A percentile compares a stretch with the other conserved stretches of the same genome.
Conservation (phyloP, 1,140 invertebrate genomes). For the Scaptodrosophila lebanonensis region DNA sequence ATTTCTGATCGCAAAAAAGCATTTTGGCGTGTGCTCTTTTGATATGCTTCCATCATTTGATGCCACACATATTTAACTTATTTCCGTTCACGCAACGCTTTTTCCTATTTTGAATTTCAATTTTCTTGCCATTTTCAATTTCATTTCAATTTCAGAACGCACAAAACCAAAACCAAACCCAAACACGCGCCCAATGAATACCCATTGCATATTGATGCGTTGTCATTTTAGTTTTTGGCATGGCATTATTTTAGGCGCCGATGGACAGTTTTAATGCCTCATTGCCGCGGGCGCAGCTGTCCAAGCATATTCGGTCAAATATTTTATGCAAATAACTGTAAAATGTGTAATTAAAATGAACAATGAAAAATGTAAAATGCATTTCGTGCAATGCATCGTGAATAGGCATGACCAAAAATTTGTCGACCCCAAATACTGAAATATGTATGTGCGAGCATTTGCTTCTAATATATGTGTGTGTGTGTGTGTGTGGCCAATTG, state of each 20-base stretch:
- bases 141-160: conserved; percentile 20
- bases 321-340: conserved; percentile 53
- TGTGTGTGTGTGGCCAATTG: not conserved
- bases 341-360: conserved; percentile 42
- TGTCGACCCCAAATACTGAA: too few relatives aligned
- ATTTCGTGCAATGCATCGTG: too few relatives aligned
- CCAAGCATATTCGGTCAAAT: conserved; percentile 29
- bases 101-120: conserved; percentile 30
- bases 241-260: conserved; percentile 39
- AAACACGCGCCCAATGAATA: too few relatives aligned
- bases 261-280: conserved; percentile 29
- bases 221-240: conserved; percentile 30
- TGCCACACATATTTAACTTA: conserved; percentile 34
- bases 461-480: not conserved
- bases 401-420: too few relatives aligned
- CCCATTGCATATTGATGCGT: conserved; percentile 44
- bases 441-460: not conserved
- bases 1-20: too few relatives aligned
- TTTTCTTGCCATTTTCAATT: conserved; percentile 49
- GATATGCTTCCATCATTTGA: too few relatives aligned
- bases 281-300: conserved; percentile 33
- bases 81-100: conserved; percentile 27
- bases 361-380: not conserved
- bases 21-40: too few relatives aligned
- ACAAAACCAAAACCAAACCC: too few relatives aligned